Conservation (phyloP, 2,113 vertebrate genomes). For the Callipepla squamata region DNA sequence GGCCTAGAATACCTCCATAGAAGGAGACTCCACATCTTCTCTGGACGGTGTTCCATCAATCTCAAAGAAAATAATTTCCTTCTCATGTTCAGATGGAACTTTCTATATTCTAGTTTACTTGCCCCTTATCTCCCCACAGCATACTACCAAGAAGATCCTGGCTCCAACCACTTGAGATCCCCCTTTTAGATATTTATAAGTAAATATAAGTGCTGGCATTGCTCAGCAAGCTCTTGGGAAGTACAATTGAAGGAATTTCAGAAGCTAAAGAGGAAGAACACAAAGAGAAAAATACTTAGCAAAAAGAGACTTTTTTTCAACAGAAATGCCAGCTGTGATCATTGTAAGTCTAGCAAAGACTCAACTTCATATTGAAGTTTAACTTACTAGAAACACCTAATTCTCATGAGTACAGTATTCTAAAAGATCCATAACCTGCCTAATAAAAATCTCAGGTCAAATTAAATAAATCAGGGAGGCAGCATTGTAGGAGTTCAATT, state of each 20-base stretch:
- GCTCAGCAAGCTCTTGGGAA: neutral
- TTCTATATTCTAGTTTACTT: too few relatives aligned
- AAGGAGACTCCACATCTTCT: too few relatives aligned
- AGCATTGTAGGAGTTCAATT: neutral
- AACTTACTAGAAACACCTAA: conserved; percentile 24
- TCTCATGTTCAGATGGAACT: too few relatives aligned
- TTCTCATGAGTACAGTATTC: conserved; percentile 4
- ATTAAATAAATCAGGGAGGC: neutral
- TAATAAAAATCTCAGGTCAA: neutral
- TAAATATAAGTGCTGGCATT: neutral
- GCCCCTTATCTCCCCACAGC: too few relatives aligned
- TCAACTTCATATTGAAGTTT: conserved; percentile 11
- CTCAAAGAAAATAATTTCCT: too few relatives aligned
- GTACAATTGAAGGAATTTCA: neutral
- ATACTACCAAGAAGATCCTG: too few relatives aligned
- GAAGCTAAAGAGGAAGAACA: neutral
- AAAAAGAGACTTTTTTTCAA: neutral
- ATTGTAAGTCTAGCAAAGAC: neutral
- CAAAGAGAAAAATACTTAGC: neutral
- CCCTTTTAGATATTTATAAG: too few relatives aligned
- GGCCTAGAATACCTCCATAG: too few relatives aligned
- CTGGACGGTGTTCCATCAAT: too few relatives aligned
- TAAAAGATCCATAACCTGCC: neutral
- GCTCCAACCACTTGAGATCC: too few relatives aligned
- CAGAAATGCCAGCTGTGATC: neutral